Evolutionary conservation across 2,797 vertebrate genomes (phyloP).

Genomic region (Varecia variegata): DNA sequence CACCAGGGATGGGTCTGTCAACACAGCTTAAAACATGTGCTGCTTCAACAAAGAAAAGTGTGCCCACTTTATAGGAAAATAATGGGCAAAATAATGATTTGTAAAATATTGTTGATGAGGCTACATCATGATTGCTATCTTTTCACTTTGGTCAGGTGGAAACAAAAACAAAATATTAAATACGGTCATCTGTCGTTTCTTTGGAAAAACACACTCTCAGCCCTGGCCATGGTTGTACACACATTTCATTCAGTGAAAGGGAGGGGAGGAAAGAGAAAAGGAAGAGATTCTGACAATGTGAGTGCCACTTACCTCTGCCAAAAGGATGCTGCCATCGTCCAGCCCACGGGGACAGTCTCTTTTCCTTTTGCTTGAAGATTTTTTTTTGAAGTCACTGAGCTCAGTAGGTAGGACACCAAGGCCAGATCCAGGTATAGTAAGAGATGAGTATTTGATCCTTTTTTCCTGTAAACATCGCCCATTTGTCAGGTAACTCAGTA

Average conservation of each 20-base stretch:
- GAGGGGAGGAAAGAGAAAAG: background rate
- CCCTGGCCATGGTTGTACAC: background rate
- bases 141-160: background rate
- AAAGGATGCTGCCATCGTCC: background rate
- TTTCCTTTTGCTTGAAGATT: background rate
- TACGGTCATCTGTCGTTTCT: background rate
- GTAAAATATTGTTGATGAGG: slow-evolving; percentile 27
- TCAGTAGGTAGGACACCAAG: background rate
- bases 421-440: background rate
- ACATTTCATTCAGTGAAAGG: background rate
- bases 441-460: background rate
- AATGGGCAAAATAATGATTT: background rate
- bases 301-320: background rate
- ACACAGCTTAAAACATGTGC: slow-evolving; percentile 12
- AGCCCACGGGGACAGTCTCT: background rate
- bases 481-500: background rate
- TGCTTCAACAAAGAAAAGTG: slow-evolving; percentile 23
- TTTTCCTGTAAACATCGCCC: background rate
- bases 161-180: background rate
- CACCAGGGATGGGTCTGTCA: background rate
- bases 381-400: background rate
- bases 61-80: background rate
- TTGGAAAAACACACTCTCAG: background rate
- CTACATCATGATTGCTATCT: background rate
- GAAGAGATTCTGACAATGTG: background rate